These are phyloP conservation scores for Drosophila ogumai DNA, from an alignment of 1,140 invertebrate genomes.

Conservation along the genomic window DNA sequence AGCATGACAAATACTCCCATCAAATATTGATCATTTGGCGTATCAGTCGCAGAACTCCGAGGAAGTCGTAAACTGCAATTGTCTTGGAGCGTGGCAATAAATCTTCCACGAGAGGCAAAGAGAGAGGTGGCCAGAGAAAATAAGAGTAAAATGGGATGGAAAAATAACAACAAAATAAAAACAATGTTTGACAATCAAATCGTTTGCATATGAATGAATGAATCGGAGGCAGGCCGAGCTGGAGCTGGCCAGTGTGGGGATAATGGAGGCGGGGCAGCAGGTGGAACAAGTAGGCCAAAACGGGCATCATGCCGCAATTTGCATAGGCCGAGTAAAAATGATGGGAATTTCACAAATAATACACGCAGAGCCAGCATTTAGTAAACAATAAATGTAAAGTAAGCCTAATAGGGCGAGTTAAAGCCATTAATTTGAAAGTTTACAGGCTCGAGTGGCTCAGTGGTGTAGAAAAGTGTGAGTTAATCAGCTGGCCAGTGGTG, in stretches of 20 bases:
- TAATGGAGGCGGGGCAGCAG: constrained; percentile 39
- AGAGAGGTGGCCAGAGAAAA: constrained; percentile 5
- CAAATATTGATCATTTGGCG: constrained; percentile 54
- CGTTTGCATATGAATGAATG: constrained; percentile 49
- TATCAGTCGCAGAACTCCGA: constrained; percentile 44
- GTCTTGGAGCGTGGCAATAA: constrained; percentile 34
- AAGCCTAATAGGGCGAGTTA: neutral
- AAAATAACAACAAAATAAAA: constrained; percentile 24
- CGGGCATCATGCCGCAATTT: constrained; percentile 23
- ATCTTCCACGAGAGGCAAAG: constrained; percentile 1
- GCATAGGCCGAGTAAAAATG: constrained; percentile 5
- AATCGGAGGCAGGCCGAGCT: neutral
- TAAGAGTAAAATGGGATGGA: constrained; percentile 22
- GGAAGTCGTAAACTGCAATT: constrained; percentile 55
- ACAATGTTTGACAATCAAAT: constrained; percentile 51
- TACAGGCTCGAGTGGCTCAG: neutral
- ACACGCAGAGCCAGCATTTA: neutral
- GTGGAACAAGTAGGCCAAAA: constrained; percentile 37
- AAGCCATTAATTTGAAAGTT: neutral
- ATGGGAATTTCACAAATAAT: constrained; percentile 13
- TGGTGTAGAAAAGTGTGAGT: neutral
- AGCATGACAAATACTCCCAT: constrained; percentile 53
- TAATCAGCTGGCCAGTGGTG: neutral
- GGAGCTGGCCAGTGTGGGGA: constrained; percentile 12
- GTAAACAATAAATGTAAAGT: constrained; percentile 11